Conservation (phyloP, 2,888 invertebrate species). For the Caenorhabditis sp. region DNA sequence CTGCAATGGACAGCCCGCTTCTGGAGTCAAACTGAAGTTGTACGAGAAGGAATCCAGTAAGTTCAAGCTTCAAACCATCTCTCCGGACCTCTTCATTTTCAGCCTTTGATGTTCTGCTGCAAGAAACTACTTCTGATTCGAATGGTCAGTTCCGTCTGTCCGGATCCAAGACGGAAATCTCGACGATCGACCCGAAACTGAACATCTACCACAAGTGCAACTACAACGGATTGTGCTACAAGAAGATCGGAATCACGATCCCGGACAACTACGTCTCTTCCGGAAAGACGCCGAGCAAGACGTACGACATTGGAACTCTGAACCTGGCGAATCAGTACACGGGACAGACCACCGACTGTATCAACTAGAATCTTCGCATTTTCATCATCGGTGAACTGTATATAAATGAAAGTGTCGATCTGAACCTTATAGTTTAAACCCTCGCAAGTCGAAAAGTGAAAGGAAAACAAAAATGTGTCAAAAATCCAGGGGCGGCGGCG, state of each 20-base stretch:
- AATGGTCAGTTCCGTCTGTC: constrained; percentile 63
- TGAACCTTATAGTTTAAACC: too few relatives aligned
- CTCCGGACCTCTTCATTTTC: constrained; percentile 11
- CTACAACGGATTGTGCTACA: constrained; percentile 67
- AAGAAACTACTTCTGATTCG: constrained; percentile 52
- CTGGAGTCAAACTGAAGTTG: constrained; percentile 63
- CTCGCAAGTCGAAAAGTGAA: too few relatives aligned
- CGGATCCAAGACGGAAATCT: constrained; percentile 65
- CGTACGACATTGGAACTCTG: constrained; percentile 67
- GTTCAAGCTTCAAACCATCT: not conserved
- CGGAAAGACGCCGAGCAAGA: constrained; percentile 61
- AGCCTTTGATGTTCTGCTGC: constrained; percentile 63
- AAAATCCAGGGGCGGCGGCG: constrained; percentile 5
- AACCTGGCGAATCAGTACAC: constrained; percentile 68
- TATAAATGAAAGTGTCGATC: constrained; percentile 14
- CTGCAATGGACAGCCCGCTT: constrained; percentile 64
- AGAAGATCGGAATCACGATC: constrained; percentile 69
- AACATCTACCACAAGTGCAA: constrained; percentile 71
- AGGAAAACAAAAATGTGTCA: constrained; percentile 37
- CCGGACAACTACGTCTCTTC: constrained; percentile 64
- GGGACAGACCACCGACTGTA: constrained; percentile 68
- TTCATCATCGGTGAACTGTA: too few relatives aligned
- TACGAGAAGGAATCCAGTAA: constrained; percentile 67
- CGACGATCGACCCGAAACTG: constrained; percentile 65
- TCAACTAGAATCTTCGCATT: constrained; percentile 40